Conservation (phyloP, 2,797 vertebrate species). For the Tiaroga cobitis region DNA sequence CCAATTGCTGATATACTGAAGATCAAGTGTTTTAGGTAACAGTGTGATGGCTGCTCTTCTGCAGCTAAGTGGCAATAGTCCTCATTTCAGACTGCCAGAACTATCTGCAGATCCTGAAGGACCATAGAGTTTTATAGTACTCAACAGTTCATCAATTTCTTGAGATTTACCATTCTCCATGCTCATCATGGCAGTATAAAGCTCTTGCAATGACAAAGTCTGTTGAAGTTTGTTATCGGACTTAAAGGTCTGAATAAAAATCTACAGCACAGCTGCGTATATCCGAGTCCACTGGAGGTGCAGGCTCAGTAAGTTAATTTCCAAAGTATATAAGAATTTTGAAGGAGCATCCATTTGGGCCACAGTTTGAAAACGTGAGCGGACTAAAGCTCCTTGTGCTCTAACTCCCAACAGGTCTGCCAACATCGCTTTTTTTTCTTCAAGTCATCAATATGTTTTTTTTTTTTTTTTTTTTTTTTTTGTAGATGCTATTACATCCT, state of each 20-base stretch:
- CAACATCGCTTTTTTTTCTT: no score
- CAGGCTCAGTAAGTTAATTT: not conserved
- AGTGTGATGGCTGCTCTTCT: not conserved
- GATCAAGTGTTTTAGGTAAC: not conserved
- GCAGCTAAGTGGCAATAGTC: not conserved
- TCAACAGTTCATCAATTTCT: not conserved
- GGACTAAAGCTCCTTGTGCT: no score
- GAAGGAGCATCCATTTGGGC: no score
- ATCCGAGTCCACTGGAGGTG: not conserved
- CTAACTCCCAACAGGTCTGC: no score
- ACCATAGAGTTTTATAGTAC: not conserved
- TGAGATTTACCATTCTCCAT: not conserved
- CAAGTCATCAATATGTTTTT: no score
- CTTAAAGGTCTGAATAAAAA: not conserved
- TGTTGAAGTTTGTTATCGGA: not conserved
- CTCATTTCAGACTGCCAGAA: not conserved
- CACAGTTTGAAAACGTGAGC: no score
- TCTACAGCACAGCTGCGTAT: not conserved
- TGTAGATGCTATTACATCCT: conserved; percentile 59
- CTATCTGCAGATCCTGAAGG: not conserved
- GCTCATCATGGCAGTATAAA: not conserved
- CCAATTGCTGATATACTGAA: not conserved
- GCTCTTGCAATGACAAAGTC: not conserved
- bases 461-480: no score
- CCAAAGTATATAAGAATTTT: not conserved